Base-by-base conservation (phyloP, 2,113 vertebrate genomes). In the Laterallus jamaicensis region DNA sequence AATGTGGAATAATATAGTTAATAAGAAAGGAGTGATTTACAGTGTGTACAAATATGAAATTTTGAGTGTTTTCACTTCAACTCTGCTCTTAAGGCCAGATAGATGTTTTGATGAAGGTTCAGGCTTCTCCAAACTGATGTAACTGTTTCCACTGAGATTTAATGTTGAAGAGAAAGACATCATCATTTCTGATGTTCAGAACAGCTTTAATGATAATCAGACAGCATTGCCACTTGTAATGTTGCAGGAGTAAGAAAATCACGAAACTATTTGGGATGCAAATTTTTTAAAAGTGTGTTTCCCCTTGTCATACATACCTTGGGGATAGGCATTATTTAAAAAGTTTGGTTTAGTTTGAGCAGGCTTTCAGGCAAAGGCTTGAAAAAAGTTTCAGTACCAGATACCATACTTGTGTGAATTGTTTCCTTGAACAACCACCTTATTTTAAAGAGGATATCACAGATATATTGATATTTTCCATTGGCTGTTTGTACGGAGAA, bases 351-450 rank as follows among this genome's bases (percentile, higher is more conserved):
- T 92, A 64, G 73, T 66, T 9, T 31, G 11, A 83, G 29, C 2
- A 26, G 16, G 12, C 42, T 21, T 71, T 82, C 49, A 49, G 54
- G 9, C 12, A 90, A 42, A 5, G 20, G 13, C 13, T 79, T 82
- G 20, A 80, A 82, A 82, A 92, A 64, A 79, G 49, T 59, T 59
- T 70, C 54, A 11, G 10, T 52, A 15, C 19, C 54, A 28, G 54
- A 56, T 35, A 79, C 31, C 29, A 28, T 4, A n/a, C 11, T 70
- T 1, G 0, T 11, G 4, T 47, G 32, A 76, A n/a, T 28, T 28
- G 32, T 79, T 55, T 59, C 3, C 19, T 64, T 76, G 67, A 86
- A 64, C 2, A 73, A 17, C 14, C 3, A 40, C 8, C 5, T 39
- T 71, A 47, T 59, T 79, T 82, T 86, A 40, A 90, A 88, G 17